phyloP scores from a whole-genome alignment of 1,140 invertebrate species.

The Dendroctonus ponderosae region DNA sequence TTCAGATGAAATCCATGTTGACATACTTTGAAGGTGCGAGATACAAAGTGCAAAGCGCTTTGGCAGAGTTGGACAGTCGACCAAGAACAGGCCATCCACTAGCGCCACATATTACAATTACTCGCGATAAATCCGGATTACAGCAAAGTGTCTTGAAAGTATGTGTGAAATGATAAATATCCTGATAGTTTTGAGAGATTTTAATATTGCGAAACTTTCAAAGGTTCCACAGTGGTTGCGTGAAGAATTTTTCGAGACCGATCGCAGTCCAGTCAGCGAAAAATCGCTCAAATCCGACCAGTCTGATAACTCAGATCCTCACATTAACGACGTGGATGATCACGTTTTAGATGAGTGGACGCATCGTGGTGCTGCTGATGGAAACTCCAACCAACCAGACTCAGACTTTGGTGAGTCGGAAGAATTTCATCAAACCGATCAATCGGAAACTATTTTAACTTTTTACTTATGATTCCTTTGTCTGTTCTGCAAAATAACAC shows the following conservation, averaged over 20 bases:
- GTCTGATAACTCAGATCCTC: slow-evolving; percentile 44
- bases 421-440: not conserved
- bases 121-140: slow-evolving; percentile 84
- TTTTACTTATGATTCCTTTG: no score
- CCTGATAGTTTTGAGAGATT: not conserved
- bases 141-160: slow-evolving; percentile 85
- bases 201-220: slow-evolving; percentile 2
- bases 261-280: slow-evolving; percentile 58
- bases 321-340: slow-evolving; percentile 44
- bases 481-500: no score
- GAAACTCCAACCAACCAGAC: slow-evolving; percentile 78
- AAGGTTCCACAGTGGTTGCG: slow-evolving; percentile 79
- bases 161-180: slow-evolving; percentile 15
- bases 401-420: slow-evolving; percentile 66
- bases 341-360: slow-evolving; percentile 65
- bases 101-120: slow-evolving; percentile 79
- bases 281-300: slow-evolving; percentile 50
- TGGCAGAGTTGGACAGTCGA: slow-evolving; percentile 78
- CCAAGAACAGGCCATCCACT: slow-evolving; percentile 76
- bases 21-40: slow-evolving; percentile 88
- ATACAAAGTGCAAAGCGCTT: slow-evolving; percentile 78
- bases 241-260: slow-evolving; percentile 57
- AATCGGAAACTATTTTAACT: not conserved
- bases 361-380: slow-evolving; percentile 78
- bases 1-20: slow-evolving; percentile 87